These are phyloP conservation scores for Embidobia sp. DNA, from an alignment of 2,888 invertebrate genomes.

Conservation along the genomic window DNA sequence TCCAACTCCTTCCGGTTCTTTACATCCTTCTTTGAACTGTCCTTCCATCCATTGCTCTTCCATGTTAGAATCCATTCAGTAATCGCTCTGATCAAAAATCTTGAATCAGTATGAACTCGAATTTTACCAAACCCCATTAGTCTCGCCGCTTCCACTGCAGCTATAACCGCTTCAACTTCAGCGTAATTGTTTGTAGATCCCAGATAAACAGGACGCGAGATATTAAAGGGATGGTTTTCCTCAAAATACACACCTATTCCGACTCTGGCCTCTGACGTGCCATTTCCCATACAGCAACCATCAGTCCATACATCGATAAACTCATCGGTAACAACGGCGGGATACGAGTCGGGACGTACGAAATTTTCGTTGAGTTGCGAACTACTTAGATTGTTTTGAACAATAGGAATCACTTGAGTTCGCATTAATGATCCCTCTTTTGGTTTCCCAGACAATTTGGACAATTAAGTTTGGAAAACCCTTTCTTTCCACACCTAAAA, in stretches of 20 bases:
- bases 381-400: too few relatives aligned
- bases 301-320: conserved; percentile 8
- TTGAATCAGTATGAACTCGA: conserved; percentile 12
- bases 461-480: background rate
- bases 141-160: background rate
- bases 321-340: too few relatives aligned
- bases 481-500: background rate
- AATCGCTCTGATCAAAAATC: conserved; percentile 9
- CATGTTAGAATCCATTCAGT: conserved; percentile 9
- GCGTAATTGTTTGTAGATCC: background rate
- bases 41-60: conserved; percentile 8
- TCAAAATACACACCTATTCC: conserved; percentile 5
- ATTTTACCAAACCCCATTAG: background rate
- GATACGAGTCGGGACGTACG: too few relatives aligned
- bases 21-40: background rate
- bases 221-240: too few relatives aligned
- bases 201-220: background rate
- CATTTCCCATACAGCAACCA: conserved; percentile 8
- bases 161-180: conserved; percentile 11
- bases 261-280: background rate
- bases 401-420: background rate
- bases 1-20: conserved; percentile 15
- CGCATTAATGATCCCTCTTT: background rate
- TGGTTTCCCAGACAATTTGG: conserved; percentile 1
- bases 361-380: too few relatives aligned